A percentile compares a stretch with the other conserved stretches of the same genome.
phyloP scores from a whole-genome alignment of 2,113 vertebrate genomes.

The Cyanoderma ruficeps region DNA sequence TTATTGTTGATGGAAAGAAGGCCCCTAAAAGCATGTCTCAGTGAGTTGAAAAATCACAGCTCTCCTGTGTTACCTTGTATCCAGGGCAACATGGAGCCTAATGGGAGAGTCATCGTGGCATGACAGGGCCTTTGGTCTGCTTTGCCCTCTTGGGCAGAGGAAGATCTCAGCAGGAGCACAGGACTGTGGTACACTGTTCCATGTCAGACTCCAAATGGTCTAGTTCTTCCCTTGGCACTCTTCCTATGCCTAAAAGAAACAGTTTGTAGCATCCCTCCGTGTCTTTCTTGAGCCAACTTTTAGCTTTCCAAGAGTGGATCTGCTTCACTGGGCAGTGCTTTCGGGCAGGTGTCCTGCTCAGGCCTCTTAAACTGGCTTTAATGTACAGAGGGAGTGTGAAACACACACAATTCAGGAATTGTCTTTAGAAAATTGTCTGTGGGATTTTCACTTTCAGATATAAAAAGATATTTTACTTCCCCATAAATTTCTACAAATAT shows the following conservation, averaged over 20 bases:
- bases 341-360: not conserved
- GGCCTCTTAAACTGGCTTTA: not conserved
- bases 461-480: not conserved
- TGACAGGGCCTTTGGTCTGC: not conserved
- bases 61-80: not conserved
- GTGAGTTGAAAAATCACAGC: not conserved
- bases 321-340: not conserved
- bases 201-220: not conserved
- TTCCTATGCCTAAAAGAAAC: not conserved
- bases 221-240: not conserved
- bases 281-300: not conserved
- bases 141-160: not conserved
- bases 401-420: rapidly evolving
- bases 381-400: not conserved
- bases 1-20: not conserved
- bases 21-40: not conserved
- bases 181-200: not conserved
- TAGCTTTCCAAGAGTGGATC: not conserved
- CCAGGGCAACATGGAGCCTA: not conserved
- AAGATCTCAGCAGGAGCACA: not conserved
- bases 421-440: not conserved
- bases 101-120: not conserved
- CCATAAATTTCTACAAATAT: not conserved
- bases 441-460: not conserved
- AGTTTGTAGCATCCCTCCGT: not conserved